Evolutionary conservation across 2,113 vertebrate genomes (phyloP).

Genomic region (Serinus canaria): DNA sequence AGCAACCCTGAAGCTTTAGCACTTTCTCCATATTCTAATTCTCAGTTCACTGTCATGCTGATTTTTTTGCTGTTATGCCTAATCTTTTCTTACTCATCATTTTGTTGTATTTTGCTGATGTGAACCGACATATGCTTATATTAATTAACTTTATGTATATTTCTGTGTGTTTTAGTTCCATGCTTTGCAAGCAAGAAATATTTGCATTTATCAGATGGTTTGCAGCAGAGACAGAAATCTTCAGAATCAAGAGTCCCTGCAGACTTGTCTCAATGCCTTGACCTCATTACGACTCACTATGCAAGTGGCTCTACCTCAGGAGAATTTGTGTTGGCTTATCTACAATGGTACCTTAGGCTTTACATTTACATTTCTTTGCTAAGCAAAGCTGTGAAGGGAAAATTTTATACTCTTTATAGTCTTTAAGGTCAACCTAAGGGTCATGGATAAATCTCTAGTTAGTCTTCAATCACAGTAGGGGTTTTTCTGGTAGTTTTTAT

Average conservation of each 20-base stretch:
- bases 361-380: not conserved
- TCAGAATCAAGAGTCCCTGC: slow-evolving; percentile 71
- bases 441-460: not conserved
- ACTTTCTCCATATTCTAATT: not conserved
- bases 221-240: slow-evolving; percentile 68
- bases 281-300: slow-evolving; percentile 75
- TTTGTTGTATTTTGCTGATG: not conserved
- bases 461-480: not conserved
- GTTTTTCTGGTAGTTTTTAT: not conserved
- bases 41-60: not conserved
- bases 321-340: slow-evolving; percentile 82
- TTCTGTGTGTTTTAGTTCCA: slow-evolving; percentile 76
- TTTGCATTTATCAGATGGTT: slow-evolving; percentile 79
- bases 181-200: slow-evolving; percentile 73
- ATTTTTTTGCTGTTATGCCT: not conserved
- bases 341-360: slow-evolving; percentile 77
- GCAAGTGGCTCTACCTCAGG: slow-evolving; percentile 80
- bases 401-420: not conserved
- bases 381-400: not conserved
- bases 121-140: not conserved
- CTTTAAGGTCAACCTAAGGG: not conserved
- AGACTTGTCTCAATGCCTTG: slow-evolving; percentile 79
- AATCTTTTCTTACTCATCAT: not conserved
- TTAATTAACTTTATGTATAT: not conserved
- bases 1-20: not conserved